A percentile compares a stretch with the other conserved stretches of the same genome.
These are phyloP conservation scores for Condylura cristata DNA, from an alignment of 2,113 vertebrate species.

Conservation along the genomic window DNA sequence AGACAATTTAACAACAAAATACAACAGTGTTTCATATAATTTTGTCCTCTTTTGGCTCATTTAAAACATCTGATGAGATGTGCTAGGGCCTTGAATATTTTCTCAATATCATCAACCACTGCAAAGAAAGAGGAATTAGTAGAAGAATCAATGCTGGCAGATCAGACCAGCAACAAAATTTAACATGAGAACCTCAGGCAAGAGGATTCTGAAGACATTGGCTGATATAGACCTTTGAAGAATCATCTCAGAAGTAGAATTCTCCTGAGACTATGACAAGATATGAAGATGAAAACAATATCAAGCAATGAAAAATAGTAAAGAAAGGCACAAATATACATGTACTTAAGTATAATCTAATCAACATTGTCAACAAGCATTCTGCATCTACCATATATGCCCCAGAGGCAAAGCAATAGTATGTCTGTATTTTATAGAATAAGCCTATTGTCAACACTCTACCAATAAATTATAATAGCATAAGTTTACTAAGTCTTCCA, in stretches of 20 bases:
- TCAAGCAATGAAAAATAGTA: neutral
- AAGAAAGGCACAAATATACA: constrained; percentile 2
- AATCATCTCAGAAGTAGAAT: neutral
- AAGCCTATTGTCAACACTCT: neutral
- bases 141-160: neutral
- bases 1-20: neutral
- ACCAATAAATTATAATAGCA: neutral
- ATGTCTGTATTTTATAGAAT: neutral
- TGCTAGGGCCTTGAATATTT: neutral
- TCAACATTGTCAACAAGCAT: neutral
- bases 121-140: neutral
- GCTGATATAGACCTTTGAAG: neutral
- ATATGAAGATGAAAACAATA: constrained; percentile 39
- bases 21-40: neutral
- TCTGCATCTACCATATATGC: neutral
- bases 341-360: neutral
- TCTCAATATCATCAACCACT: neutral
- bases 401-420: neutral
- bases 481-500: neutral
- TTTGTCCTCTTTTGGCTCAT: neutral
- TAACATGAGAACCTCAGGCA: neutral
- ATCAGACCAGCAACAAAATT: neutral
- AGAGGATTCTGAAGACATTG: neutral
- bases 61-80: constrained; percentile 33
- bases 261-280: neutral